Base-by-base conservation (phyloP, 2,797 vertebrate genomes). In the Bradypus variegatus region DNA sequence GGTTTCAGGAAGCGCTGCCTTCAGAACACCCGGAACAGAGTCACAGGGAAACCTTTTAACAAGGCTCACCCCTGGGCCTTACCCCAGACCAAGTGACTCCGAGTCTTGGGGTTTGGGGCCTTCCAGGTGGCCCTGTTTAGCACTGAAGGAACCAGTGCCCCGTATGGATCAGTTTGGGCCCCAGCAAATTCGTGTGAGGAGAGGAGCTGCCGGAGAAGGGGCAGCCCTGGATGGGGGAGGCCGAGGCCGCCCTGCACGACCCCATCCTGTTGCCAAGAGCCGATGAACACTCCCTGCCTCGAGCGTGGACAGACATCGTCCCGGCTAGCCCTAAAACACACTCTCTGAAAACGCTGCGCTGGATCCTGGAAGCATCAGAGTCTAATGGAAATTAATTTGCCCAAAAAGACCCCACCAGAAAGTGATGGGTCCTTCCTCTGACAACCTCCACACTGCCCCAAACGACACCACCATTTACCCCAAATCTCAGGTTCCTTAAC, bases 401-500 rank as follows among this genome's bases (percentile, higher is more conserved):
- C 41, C 36, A 62, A 58, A 11, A 41, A 64, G 29, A 70, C 25
- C 15, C 45, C 65, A 16, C 48, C 10, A 12, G 36, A 76, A 48
- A 77, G 38, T 25, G 41, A 60, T 25, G 3, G 41, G 27, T 48
- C 41, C 27, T 8, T 75, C 38, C 62, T 27, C 8, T 45, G 45
- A 83, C 58, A 55, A 62, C 11, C 15, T 18, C 70, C 16, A 4
- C 6, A 8, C 21, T 45, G 36, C 67, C 38, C 14, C 58, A 38
- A 62, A 1, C 1, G 25, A 60, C 38, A 65, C 1, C 1, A 0
- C 31, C 50, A 12, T 21, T 48, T 73, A 1, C 50, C 58, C 76
- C 29, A 82, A 45, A 31, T 45, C 0, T 2, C 16, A 33, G 9
- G 38, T 18, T 19, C 45, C 36, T 60, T 48, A 12, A 67, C 8